A percentile compares a stretch with the other conserved stretches of the same genome.
Evolutionary conservation across 2,888 invertebrate genomes (phyloP).

Genomic region (Endotricha flammealis): DNA sequence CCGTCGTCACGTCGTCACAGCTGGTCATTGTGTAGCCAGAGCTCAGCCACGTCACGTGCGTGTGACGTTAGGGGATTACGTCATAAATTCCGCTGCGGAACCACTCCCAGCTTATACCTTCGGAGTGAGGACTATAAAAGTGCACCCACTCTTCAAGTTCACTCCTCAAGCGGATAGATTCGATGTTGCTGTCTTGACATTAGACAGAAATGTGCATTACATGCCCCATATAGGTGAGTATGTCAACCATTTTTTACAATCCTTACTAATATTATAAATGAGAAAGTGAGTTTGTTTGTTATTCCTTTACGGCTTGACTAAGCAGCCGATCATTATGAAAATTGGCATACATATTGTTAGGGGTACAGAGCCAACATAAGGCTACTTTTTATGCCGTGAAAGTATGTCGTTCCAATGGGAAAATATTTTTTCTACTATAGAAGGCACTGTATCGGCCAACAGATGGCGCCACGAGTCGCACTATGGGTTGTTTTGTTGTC

Average conservation of each 20-base stretch:
- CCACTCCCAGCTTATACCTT: conserved; percentile 94
- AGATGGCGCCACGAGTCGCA: no score
- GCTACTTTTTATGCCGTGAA: no score
- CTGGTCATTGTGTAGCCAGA: conserved; percentile 95
- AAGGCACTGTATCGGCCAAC: no score
- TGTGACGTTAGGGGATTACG: conserved; percentile 94
- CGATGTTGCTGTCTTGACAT: conserved; percentile 92
- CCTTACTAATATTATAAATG: no score
- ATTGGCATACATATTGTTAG: no score
- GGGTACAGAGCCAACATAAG: no score
- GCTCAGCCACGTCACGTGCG: conserved; percentile 94
- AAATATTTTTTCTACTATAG: no score
- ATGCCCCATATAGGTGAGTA: conserved; percentile 88
- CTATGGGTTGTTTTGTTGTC: no score
- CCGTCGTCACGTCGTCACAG: conserved; percentile 93
- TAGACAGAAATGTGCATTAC: conserved; percentile 93
- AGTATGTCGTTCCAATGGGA: no score
- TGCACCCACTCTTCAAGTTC: conserved; percentile 90
- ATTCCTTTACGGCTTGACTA: no score
- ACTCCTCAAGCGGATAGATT: conserved; percentile 95
- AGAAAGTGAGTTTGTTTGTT: no score
- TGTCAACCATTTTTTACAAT: not conserved
- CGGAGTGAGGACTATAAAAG: conserved; percentile 91
- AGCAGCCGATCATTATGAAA: no score
- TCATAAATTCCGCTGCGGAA: conserved; percentile 95